Evolutionary conservation across 2,888 invertebrate species (phyloP), one percentile per base, ranked within the genome.

Genomic region (Geotrupes spiniger): DNA sequence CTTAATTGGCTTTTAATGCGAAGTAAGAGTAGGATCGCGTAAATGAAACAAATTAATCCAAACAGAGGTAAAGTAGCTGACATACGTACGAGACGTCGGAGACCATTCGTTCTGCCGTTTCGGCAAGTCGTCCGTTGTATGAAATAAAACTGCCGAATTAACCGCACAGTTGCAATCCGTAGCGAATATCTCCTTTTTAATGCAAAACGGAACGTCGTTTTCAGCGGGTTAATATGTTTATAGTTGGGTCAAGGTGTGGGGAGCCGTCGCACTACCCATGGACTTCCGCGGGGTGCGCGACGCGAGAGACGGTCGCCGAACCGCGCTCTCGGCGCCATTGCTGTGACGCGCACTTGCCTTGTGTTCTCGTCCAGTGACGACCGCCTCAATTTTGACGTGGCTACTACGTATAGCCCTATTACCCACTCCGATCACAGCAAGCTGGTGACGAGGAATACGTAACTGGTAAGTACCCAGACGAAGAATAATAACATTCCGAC

Each of bases 391-490:
- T 86, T 87, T 87, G 87, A 88, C 87, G 87, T 87, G 87, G 87
- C 87, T 86, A 83, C 87, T 90, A 90, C 90, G 89, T 90, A 89
- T 87, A 82, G 84, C 84, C 83, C 84, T 83, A 84, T 88, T 88
- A 85, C 87, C 89, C 89, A 89, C 86, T 89, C 89, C 87, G 86
- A 87, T 87, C 84, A 87, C 89, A 85, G 87, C 87, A 87, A 88
- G 82, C 85, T 85, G 85, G 89, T 89, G 89, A 90, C 89, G 89
- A 89, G 86, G 87, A 88, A 88, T 88, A 89, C 89, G 89, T 89
- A 90, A 89, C 88, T 84, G 86, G 86, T 87, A 85, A 86, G 85
- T 86, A 83, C 83, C 81, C 78, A 78, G 78, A 77, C 76, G 78
- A 77, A 78, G 78, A 78, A 78, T 76, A 78, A 77, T 76, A 78